Percentiles rank a stretch among this genome's conserved stretches.
Evolutionary conservation across 2,113 vertebrate species (phyloP).

Genomic region (Oxyruncus cristatus): DNA sequence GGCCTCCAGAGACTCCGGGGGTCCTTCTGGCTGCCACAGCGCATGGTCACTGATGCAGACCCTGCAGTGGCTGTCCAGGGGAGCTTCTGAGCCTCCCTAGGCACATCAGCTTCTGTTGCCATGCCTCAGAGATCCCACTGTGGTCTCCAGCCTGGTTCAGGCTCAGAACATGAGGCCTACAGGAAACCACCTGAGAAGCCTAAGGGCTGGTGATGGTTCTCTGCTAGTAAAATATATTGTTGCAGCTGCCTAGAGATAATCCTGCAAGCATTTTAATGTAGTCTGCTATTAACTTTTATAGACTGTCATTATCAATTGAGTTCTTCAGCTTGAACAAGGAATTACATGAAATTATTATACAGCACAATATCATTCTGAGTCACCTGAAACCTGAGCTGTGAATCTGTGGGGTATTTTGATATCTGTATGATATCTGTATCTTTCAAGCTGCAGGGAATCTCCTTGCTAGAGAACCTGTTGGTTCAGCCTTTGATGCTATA

Average conservation of each 20-base stretch:
- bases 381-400: background rate
- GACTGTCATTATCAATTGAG: constrained; percentile 9
- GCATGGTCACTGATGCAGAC: background rate
- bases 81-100: fast-evolving
- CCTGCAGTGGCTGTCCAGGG: background rate
- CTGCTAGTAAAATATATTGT: background rate
- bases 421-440: constrained; percentile 28
- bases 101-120: fast-evolving
- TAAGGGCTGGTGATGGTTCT: background rate
- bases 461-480: constrained; percentile 41
- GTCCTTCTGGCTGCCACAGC: background rate
- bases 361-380: background rate
- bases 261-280: background rate
- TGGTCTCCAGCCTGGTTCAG: background rate
- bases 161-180: background rate
- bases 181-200: background rate
- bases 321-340: background rate
- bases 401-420: constrained; percentile 36
- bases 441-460: constrained; percentile 10
- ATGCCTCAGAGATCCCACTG: background rate
- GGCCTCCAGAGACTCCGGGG: background rate
- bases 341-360: background rate
- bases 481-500: constrained; percentile 24
- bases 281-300: constrained; percentile 29
- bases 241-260: constrained; percentile 2